Percentiles rank a stretch among this genome's conserved stretches.
These are phyloP conservation scores for Gallinago media DNA, from an alignment of 2,113 vertebrate genomes.

Conservation along the genomic window DNA sequence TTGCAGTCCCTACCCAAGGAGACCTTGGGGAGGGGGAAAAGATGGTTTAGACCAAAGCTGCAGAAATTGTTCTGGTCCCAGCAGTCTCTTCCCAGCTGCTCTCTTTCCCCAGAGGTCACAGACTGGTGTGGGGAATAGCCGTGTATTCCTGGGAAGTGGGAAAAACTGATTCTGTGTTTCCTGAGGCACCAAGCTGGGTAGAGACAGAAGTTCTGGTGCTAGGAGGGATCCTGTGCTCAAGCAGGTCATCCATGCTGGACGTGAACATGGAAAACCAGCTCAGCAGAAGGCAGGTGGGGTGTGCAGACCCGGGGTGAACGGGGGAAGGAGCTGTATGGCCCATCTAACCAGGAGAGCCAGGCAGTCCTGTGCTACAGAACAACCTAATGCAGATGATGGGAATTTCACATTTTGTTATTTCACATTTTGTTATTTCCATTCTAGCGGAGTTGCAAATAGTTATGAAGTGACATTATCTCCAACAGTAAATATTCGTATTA, in stretches of 20 bases:
- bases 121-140: not conserved
- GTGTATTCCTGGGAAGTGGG: not conserved
- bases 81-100: not conserved
- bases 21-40: not conserved
- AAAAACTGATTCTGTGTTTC: not conserved
- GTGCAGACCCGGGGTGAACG: not conserved
- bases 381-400: not conserved
- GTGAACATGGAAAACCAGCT: not conserved
- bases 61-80: not conserved
- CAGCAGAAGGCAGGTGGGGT: not conserved
- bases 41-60: not conserved
- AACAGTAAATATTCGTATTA: constrained; percentile 30
- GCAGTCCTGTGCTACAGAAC: constrained; percentile 23
- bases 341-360: not conserved
- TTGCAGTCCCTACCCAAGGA: not conserved
- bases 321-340: not conserved
- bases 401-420: constrained; percentile 3
- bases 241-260: not conserved
- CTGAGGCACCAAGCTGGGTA: not conserved
- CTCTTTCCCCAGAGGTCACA: not conserved
- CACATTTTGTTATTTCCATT: not conserved
- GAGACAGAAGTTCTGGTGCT: not conserved
- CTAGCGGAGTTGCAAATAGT: constrained; percentile 51
- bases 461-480: not conserved
- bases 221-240: not conserved